A percentile compares a stretch with the other conserved stretches of the same genome.
These are phyloP conservation scores for Ophiodon elongatus DNA, from an alignment of 2,113 vertebrate genomes.

Conservation along the genomic window DNA sequence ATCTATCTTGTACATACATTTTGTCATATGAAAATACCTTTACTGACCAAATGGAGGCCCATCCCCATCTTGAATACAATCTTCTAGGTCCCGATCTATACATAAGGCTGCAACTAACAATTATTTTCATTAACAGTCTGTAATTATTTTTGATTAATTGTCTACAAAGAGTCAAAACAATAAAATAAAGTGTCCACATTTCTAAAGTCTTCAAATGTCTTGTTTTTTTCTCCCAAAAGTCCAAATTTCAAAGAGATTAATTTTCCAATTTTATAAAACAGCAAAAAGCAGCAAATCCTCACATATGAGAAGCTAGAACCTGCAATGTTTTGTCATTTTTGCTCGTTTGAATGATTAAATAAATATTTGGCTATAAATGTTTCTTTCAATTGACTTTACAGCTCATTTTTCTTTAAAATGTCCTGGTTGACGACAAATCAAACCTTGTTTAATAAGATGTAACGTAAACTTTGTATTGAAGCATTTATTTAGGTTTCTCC, in stretches of 20 bases:
- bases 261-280: background rate
- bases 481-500: background rate
- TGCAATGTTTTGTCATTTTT: background rate
- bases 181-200: background rate
- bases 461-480: background rate
- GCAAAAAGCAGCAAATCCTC: background rate
- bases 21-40: background rate
- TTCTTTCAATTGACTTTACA: background rate
- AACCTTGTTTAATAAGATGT: background rate
- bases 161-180: background rate
- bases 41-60: background rate
- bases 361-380: background rate
- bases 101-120: background rate
- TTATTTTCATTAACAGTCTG: background rate
- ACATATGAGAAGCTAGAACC: background rate
- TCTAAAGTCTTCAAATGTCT: background rate
- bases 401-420: background rate
- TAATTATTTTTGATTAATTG: background rate
- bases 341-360: background rate
- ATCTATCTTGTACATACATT: background rate
- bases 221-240: background rate
- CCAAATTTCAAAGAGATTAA: background rate
- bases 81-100: background rate
- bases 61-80: background rate
- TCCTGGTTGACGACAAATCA: background rate